A percentile compares a stretch with the other conserved stretches of the same genome.
phyloP scores from a whole-genome alignment of 2,888 invertebrate genomes.

The Drosophila pseudotakahashii region DNA sequence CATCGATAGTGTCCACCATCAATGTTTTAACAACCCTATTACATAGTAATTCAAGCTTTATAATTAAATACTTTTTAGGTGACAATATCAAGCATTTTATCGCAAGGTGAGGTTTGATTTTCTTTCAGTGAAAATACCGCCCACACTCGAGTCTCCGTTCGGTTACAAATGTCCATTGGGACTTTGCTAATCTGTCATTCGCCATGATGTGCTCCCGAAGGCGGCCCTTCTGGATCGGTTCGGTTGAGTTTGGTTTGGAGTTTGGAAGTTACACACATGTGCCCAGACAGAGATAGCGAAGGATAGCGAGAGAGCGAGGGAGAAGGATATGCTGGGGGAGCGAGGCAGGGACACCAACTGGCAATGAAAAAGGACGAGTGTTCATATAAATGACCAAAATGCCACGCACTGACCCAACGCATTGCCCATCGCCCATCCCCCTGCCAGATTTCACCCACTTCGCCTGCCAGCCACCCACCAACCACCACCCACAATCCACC shows the following conservation, averaged over 20 bases:
- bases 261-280: slow-evolving; percentile 53
- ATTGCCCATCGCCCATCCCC: slow-evolving; percentile 42
- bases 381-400: slow-evolving; percentile 82
- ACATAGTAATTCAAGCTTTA: too few relatives aligned
- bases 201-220: slow-evolving; percentile 74
- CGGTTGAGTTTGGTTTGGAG: slow-evolving; percentile 28
- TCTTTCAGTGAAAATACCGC: slow-evolving; percentile 11
- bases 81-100: background rate
- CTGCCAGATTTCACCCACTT: slow-evolving; percentile 14
- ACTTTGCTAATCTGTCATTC: slow-evolving; percentile 82
- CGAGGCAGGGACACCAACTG: slow-evolving; percentile 57
- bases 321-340: background rate
- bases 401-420: slow-evolving; percentile 79
- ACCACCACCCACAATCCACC: slow-evolving; percentile 13
- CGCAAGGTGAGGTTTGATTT: background rate
- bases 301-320: background rate
- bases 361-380: slow-evolving; percentile 78
- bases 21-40: too few relatives aligned
- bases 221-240: slow-evolving; percentile 67
- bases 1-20: too few relatives aligned
- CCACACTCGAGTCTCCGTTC: slow-evolving; percentile 61
- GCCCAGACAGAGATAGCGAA: slow-evolving; percentile 36
- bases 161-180: slow-evolving; percentile 81
- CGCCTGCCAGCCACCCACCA: slow-evolving; percentile 23
- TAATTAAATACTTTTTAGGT: background rate